phyloP scores from a whole-genome alignment of 2,113 vertebrate genomes.

The Syrrhaptes paradoxus region DNA sequence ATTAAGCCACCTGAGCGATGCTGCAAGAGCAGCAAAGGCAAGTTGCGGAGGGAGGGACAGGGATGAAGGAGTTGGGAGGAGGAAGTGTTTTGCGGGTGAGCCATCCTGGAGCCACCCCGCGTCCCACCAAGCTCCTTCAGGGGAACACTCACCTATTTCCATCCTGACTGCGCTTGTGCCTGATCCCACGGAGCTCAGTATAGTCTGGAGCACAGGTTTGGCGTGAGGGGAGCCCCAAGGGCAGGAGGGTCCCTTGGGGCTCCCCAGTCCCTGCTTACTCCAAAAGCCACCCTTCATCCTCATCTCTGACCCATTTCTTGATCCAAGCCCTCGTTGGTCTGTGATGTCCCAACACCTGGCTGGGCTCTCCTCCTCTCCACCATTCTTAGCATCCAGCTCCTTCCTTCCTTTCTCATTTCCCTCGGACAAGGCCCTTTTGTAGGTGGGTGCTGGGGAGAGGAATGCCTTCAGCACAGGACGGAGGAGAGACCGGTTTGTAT shows the following conservation, averaged over 20 bases:
- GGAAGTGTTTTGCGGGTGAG: fast-evolving
- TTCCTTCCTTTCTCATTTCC: background rate
- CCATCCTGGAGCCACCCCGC: fast-evolving
- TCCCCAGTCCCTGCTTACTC: background rate
- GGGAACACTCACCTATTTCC: background rate
- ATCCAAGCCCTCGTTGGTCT: background rate
- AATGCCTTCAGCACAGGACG: background rate
- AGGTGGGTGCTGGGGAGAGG: background rate
- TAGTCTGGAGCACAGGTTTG: background rate
- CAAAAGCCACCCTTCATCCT: background rate
- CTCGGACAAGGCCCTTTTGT: constrained; percentile 38
- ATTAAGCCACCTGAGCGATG: background rate
- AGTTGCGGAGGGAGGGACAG: background rate
- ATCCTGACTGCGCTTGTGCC: background rate
- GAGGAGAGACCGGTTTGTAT: background rate
- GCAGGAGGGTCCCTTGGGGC: background rate
- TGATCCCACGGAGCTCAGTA: background rate
- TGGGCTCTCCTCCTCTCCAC: background rate
- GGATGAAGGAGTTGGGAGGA: background rate
- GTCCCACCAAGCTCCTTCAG: fast-evolving
- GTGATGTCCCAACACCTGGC: background rate
- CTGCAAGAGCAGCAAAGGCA: background rate
- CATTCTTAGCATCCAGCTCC: background rate
- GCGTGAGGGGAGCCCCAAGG: background rate
- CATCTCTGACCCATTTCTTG: background rate